Conservation (phyloP, 2,113 vertebrate genomes). For the Corythaixoides concolor region DNA sequence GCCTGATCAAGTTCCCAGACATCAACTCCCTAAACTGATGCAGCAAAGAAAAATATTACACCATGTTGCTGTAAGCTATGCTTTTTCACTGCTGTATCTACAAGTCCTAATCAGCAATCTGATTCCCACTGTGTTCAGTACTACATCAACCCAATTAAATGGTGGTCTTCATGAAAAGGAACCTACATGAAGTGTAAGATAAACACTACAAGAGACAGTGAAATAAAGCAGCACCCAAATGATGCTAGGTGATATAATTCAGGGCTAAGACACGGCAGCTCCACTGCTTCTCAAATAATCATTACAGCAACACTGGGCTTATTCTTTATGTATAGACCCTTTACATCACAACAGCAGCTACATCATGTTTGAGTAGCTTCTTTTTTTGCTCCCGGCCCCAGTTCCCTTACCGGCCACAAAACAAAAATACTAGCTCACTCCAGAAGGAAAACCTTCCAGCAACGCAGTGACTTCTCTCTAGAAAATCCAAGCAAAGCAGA, state of each 20-base stretch:
- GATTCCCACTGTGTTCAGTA: background rate
- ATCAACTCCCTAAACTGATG: background rate
- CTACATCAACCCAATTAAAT: background rate
- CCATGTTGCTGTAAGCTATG: background rate
- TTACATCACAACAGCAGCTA: background rate
- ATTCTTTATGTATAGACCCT: background rate
- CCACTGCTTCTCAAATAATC: background rate
- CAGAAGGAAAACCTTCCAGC: background rate
- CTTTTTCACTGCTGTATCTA: background rate
- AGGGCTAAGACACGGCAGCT: background rate
- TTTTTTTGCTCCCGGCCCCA: background rate
- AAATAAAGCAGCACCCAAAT: background rate
- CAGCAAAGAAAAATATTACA: constrained; percentile 8
- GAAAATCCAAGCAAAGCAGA: background rate
- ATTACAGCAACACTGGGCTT: background rate
- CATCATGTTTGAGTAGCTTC: background rate
- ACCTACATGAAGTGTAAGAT: background rate
- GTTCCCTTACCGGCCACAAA: background rate
- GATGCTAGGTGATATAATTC: background rate
- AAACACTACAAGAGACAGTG: background rate
- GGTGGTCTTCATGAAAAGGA: background rate
- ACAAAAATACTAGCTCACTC: background rate
- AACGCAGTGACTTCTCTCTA: background rate
- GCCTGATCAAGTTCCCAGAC: background rate
- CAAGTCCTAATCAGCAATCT: background rate